A percentile compares a stretch with the other conserved stretches of the same genome.
These are phyloP conservation scores for Trachelipus rathkii DNA, from an alignment of 1,140 invertebrate genomes.

Conservation along the genomic window DNA sequence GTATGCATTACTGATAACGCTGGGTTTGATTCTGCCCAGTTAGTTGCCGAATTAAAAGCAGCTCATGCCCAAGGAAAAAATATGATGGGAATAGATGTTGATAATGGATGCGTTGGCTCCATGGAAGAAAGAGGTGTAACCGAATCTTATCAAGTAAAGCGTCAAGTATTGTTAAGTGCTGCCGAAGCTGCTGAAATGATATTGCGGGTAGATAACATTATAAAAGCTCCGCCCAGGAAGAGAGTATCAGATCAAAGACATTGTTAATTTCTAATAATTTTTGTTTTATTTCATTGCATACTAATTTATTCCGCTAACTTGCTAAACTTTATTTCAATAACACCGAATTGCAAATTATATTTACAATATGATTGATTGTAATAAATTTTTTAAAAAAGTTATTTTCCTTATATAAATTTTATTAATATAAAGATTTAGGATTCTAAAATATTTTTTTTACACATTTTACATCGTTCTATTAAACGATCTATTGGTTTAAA, in stretches of 20 bases:
- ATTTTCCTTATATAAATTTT: too few relatives aligned
- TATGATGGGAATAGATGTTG: conserved; percentile 88
- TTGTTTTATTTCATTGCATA: too few relatives aligned
- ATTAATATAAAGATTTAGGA: too few relatives aligned
- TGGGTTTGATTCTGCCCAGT: conserved; percentile 93
- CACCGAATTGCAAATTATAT: too few relatives aligned
- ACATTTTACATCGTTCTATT: too few relatives aligned
- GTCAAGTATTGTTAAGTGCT: conserved; percentile 89
- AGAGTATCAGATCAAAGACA: conserved; percentile 79
- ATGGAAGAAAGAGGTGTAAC: conserved; percentile 88
- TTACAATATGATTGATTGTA: too few relatives aligned
- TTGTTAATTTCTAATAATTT: conserved; percentile 59
- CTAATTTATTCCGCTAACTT: too few relatives aligned
- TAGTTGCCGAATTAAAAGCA: conserved; percentile 84
- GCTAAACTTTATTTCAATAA: too few relatives aligned
- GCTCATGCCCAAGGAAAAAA: conserved; percentile 73
- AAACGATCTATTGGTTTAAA: too few relatives aligned
- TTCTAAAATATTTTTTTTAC: too few relatives aligned
- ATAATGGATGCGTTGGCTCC: conserved; percentile 73
- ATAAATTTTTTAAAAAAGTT: too few relatives aligned
- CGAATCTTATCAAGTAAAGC: conserved; percentile 94
- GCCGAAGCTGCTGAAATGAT: conserved; percentile 99
- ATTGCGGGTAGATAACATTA: conserved; percentile 93
- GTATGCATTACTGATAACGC: conserved; percentile 97
- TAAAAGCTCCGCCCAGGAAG: conserved; percentile 88